phyloP scores from a whole-genome alignment of 2,888 invertebrate genomes.

The Drosophila limbata region DNA sequence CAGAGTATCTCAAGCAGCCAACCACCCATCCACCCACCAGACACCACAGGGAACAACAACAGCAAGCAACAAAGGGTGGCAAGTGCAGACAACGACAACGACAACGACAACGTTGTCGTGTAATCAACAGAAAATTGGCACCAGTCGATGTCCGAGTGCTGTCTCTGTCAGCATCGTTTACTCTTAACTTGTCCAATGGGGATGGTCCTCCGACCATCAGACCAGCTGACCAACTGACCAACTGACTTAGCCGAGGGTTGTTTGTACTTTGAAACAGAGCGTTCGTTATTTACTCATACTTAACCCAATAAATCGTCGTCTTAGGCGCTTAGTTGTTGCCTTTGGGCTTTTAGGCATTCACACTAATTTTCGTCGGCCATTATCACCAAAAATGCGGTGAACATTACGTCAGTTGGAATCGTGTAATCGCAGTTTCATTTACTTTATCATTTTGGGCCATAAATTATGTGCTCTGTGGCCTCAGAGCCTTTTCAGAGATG shows the following conservation, averaged over 20 bases:
- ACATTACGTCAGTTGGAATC: slow-evolving; percentile 31
- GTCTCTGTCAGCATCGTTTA: slow-evolving; percentile 71
- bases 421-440: slow-evolving; percentile 49
- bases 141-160: slow-evolving; percentile 58
- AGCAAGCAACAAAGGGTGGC: slow-evolving; percentile 33
- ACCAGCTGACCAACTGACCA: slow-evolving; percentile 55
- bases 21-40: slow-evolving; percentile 1
- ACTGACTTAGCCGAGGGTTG: slow-evolving; percentile 66
- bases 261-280: slow-evolving; percentile 34
- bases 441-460: slow-evolving; percentile 62
- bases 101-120: slow-evolving; percentile 33
- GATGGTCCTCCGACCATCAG: slow-evolving; percentile 10
- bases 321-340: slow-evolving; percentile 50
- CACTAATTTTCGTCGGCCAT: slow-evolving; percentile 42
- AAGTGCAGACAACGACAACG: slow-evolving; percentile 24
- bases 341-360: slow-evolving; percentile 39
- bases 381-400: slow-evolving; percentile 29
- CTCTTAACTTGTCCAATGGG: slow-evolving; percentile 50
- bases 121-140: slow-evolving; percentile 78
- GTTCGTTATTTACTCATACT: slow-evolving; percentile 16
- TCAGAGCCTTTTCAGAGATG: slow-evolving; percentile 8
- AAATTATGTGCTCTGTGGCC: slow-evolving; percentile 40
- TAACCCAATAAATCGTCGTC: slow-evolving; percentile 62
- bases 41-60: background rate
- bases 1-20: slow-evolving; percentile 33